Evolutionary conservation across 2,888 invertebrate species (phyloP).

Genomic region (Cetonia aurata): DNA sequence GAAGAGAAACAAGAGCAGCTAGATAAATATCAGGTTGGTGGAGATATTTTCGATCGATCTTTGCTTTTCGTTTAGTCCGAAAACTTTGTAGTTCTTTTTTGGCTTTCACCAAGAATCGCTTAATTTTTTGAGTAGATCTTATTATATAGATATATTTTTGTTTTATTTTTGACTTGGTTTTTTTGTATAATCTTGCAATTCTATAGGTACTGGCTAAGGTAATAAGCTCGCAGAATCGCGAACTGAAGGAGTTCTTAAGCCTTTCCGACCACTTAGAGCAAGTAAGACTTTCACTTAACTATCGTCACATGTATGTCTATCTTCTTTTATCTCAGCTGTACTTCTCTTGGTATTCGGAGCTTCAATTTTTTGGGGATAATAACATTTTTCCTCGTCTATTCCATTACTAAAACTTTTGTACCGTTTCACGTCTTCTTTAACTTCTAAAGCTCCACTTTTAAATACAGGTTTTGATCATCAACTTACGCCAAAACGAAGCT

Average conservation of each 20-base stretch:
- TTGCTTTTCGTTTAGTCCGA: not conserved
- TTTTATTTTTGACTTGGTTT: not conserved
- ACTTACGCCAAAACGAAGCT: slow-evolving; percentile 84
- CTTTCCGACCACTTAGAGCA: slow-evolving; percentile 86
- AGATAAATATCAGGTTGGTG: slow-evolving; percentile 87
- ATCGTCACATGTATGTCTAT: slow-evolving; percentile 24
- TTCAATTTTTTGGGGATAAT: slow-evolving; percentile 40
- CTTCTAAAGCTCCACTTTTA: slow-evolving; percentile 50
- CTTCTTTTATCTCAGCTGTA: slow-evolving; percentile 8
- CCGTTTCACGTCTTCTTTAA: not conserved
- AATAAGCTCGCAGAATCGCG: slow-evolving; percentile 78
- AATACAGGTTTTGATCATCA: slow-evolving; percentile 79
- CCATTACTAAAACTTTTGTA: slow-evolving; percentile 34
- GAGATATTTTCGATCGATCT: slow-evolving; percentile 27
- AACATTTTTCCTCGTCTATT: slow-evolving; percentile 34
- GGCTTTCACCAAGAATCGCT: too few relatives aligned
- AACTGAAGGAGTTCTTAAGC: slow-evolving; percentile 79
- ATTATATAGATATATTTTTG: slow-evolving; percentile 58
- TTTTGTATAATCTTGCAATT: slow-evolving; percentile 9
- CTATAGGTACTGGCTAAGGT: slow-evolving; percentile 81
- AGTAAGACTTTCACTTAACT: slow-evolving; percentile 72
- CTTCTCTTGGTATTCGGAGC: too few relatives aligned
- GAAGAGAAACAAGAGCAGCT: slow-evolving; percentile 93
- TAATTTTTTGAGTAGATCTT: slow-evolving; percentile 17
- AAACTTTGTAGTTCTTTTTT: slow-evolving; percentile 1